phyloP scores from a whole-genome alignment of 2,797 vertebrate species.

The Furcifer pardalis region DNA sequence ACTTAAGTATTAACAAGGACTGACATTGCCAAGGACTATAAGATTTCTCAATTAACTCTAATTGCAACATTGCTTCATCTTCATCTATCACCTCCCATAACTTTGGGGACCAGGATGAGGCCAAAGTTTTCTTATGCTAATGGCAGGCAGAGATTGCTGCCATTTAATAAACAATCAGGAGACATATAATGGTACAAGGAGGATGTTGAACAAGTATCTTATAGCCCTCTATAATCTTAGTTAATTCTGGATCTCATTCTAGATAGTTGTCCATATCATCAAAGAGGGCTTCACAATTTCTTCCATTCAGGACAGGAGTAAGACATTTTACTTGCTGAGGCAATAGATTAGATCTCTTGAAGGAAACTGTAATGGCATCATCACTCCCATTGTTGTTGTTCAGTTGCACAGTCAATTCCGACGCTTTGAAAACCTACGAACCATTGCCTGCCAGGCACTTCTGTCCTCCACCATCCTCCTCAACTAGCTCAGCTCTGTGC shows the following conservation, averaged over 20 bases:
- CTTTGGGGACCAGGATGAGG: not conserved
- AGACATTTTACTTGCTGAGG: not conserved
- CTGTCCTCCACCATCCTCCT: too few relatives aligned
- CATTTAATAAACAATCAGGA: not conserved
- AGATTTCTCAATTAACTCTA: conserved; percentile 24
- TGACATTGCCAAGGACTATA: conserved; percentile 17
- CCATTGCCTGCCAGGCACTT: too few relatives aligned
- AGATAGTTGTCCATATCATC: not conserved
- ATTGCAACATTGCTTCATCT: conserved; percentile 13
- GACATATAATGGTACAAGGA: not conserved
- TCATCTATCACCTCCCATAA: not conserved
- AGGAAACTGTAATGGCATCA: too few relatives aligned
- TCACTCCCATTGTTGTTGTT: too few relatives aligned
- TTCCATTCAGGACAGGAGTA: not conserved
- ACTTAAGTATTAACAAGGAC: conserved; percentile 8
- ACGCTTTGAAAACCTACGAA: too few relatives aligned
- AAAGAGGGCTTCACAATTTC: not conserved
- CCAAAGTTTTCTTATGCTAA: not conserved
- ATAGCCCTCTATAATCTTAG: not conserved
- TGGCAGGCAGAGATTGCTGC: not conserved
- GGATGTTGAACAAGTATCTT: not conserved
- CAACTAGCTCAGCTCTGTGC: too few relatives aligned
- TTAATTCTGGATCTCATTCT: not conserved
- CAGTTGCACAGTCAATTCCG: too few relatives aligned
- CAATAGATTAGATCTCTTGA: not conserved